Evolutionary conservation across 2,888 invertebrate species (phyloP).

Genomic region (Agonopterix heracliana): DNA sequence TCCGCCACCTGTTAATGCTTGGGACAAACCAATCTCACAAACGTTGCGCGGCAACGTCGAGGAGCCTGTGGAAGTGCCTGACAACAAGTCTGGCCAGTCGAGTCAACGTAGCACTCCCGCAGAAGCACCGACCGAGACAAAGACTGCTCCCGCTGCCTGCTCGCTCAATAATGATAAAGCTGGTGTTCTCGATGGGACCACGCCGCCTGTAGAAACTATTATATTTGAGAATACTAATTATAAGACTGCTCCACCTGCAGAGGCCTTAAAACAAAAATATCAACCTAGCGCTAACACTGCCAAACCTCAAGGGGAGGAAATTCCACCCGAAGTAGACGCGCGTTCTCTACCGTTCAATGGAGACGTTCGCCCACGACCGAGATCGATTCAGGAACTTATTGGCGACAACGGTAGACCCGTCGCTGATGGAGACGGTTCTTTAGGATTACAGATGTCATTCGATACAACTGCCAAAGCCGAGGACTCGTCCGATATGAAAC

Average conservation of each 20-base stretch:
- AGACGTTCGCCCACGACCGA: slow-evolving; percentile 58
- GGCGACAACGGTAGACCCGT: slow-evolving; percentile 51
- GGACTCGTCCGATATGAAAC: slow-evolving; percentile 90
- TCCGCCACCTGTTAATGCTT: slow-evolving; percentile 86
- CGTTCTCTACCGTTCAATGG: slow-evolving; percentile 56
- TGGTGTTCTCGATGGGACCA: slow-evolving; percentile 82
- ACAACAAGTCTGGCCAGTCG: slow-evolving; percentile 57
- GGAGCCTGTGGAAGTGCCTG: slow-evolving; percentile 42
- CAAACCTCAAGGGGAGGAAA: slow-evolving; percentile 68
- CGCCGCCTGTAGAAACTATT: slow-evolving; percentile 89
- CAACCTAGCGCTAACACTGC: slow-evolving; percentile 53
- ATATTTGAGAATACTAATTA: slow-evolving; percentile 95
- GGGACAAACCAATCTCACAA: slow-evolving; percentile 89
- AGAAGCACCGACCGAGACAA: slow-evolving; percentile 47
- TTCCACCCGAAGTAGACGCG: slow-evolving; percentile 69
- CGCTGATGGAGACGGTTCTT: slow-evolving; percentile 58
- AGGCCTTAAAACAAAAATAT: slow-evolving; percentile 80
- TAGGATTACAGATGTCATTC: slow-evolving; percentile 82
- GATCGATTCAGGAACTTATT: slow-evolving; percentile 67
- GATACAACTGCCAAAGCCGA: slow-evolving; percentile 77
- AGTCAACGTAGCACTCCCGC: slow-evolving; percentile 67
- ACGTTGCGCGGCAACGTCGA: slow-evolving; percentile 77
- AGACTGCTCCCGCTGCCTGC: slow-evolving; percentile 37
- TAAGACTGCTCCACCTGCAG: slow-evolving; percentile 83
- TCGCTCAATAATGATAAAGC: slow-evolving; percentile 62